A percentile compares a stretch with the other conserved stretches of the same genome.
These are phyloP conservation scores for Eustalomyia histrio DNA, from an alignment of 2,888 invertebrate genomes.

Conservation along the genomic window DNA sequence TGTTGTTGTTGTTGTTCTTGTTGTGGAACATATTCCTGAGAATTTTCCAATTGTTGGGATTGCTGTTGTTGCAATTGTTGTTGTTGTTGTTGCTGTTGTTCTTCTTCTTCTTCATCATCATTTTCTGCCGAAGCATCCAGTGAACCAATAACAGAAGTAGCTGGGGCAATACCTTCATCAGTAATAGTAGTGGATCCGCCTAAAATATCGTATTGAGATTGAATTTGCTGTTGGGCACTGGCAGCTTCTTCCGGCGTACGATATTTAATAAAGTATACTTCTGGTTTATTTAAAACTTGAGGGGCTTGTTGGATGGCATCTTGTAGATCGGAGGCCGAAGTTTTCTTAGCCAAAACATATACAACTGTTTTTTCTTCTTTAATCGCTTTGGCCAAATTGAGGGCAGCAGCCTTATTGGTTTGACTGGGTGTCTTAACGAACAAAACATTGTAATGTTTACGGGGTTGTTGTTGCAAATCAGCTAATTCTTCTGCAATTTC, in stretches of 20 bases:
- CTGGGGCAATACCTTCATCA: slow-evolving; percentile 77
- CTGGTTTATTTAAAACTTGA: slow-evolving; percentile 76
- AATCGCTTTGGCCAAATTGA: slow-evolving; percentile 74
- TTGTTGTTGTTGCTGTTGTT: slow-evolving; percentile 46
- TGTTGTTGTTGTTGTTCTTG: slow-evolving; percentile 40
- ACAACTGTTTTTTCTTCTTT: slow-evolving; percentile 79
- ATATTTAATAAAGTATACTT: slow-evolving; percentile 79
- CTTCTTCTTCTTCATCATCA: slow-evolving; percentile 70
- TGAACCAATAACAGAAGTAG: slow-evolving; percentile 77
- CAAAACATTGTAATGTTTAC: slow-evolving; percentile 78
- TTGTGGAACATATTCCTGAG: slow-evolving; percentile 44
- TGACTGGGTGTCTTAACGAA: slow-evolving; percentile 78
- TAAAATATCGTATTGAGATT: slow-evolving; percentile 77
- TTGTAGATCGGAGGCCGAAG: slow-evolving; percentile 75
- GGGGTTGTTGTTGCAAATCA: slow-evolving; percentile 73
- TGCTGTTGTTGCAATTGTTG: slow-evolving; percentile 60
- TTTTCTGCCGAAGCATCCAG: slow-evolving; percentile 73
- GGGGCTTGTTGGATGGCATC: slow-evolving; percentile 76
- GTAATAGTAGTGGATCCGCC: slow-evolving; percentile 77
- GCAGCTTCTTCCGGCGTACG: slow-evolving; percentile 78
- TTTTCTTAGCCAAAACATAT: slow-evolving; percentile 78
- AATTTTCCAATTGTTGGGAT: slow-evolving; percentile 38
- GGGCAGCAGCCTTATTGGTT: slow-evolving; percentile 74
- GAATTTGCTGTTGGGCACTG: slow-evolving; percentile 78
- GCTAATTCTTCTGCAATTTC: slow-evolving; percentile 76